These are phyloP conservation scores for Aplocera efformata DNA, from an alignment of 2,888 invertebrate species.

Conservation along the genomic window DNA sequence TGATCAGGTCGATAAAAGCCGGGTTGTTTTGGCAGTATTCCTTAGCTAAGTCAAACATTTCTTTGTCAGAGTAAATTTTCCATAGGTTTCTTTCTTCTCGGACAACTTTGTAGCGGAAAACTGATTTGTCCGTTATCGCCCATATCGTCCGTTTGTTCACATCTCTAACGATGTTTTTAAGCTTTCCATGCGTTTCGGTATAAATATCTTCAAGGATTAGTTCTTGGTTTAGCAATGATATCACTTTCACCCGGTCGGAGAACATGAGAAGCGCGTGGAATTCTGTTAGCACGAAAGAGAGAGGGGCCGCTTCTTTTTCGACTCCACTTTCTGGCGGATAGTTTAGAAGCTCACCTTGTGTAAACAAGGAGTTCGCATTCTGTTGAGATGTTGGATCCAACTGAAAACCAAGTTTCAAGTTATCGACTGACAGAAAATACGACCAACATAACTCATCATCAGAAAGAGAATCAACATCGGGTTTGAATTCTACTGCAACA, in stretches of 20 bases:
- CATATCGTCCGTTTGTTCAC: slow-evolving; percentile 89
- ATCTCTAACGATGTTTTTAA: slow-evolving; percentile 91
- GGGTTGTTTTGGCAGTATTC: slow-evolving; percentile 91
- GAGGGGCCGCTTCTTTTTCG: slow-evolving; percentile 77
- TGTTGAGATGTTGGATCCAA: slow-evolving; percentile 73
- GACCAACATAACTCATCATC: no score
- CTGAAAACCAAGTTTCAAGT: slow-evolving; percentile 44
- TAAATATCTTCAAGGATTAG: slow-evolving; percentile 92
- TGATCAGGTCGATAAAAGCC: slow-evolving; percentile 89
- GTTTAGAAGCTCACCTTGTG: slow-evolving; percentile 63
- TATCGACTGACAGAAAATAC: no score
- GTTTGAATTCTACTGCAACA: no score
- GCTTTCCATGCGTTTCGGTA: slow-evolving; percentile 88
- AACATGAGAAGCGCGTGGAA: slow-evolving; percentile 94
- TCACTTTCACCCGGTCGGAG: slow-evolving; percentile 89
- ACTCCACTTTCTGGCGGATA: slow-evolving; percentile 55
- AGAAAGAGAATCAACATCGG: no score
- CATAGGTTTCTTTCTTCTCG: slow-evolving; percentile 93
- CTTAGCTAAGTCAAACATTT: slow-evolving; percentile 92
- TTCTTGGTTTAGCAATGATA: slow-evolving; percentile 92
- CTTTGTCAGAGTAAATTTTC: slow-evolving; percentile 92
- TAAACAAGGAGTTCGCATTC: slow-evolving; percentile 70
- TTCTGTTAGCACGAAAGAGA: slow-evolving; percentile 91
- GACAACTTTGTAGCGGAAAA: slow-evolving; percentile 91
- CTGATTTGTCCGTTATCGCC: slow-evolving; percentile 90